Evolutionary conservation across 2,797 vertebrate genomes (phyloP), one percentile per base, ranked within the genome.

Genomic region (Hoplostethus atlanticus): DNA sequence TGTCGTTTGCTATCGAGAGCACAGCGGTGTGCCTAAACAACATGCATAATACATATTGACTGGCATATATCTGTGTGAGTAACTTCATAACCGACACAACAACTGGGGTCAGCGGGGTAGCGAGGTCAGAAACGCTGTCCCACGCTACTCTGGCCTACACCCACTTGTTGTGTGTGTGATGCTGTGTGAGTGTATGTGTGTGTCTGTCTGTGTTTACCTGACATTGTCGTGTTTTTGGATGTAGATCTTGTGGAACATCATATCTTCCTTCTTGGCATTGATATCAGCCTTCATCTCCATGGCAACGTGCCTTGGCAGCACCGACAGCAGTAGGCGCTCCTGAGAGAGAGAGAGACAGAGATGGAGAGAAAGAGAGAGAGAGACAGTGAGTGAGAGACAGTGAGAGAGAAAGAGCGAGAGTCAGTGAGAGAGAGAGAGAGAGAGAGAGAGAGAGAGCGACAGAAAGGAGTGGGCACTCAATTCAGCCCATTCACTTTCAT

Each of bases 221-320:
- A 99, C 97, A 2, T 99, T 99, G 95, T 99, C 98, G 50, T 99
- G 98, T 88, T 99, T 99, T 94, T 99, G 98, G 91, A 99, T 99
- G 94, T 99, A 99, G 93, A 99, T 99, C 95, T 98, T 99, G 92
- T 99, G 98, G 90, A 99, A 99, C 97, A 98, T 99, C 97, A 98
- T 98, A 94, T 98, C 96, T 94, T 99, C 96, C 91, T 99, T 97
- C 89, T 99, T 99, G 94, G 96, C 97, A 71, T 96, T 99, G 95
- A 99, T 99, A 93, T 99, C 97, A 89, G 96, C 98, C 95, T 99
- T 98, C 98, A 99, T 99, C 94, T 99, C 98, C 97, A 99, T 98
- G 94, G 98, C 98, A 96, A 99, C 98, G n/a, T 99, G 98, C 86
- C 97, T 96, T 84, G 98, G 97, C 89, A 99, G 95, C 91, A 99